Evolutionary conservation across 2,888 invertebrate species (phyloP), one percentile per base, ranked within the genome.

Genomic region (Sturmia bella): DNA sequence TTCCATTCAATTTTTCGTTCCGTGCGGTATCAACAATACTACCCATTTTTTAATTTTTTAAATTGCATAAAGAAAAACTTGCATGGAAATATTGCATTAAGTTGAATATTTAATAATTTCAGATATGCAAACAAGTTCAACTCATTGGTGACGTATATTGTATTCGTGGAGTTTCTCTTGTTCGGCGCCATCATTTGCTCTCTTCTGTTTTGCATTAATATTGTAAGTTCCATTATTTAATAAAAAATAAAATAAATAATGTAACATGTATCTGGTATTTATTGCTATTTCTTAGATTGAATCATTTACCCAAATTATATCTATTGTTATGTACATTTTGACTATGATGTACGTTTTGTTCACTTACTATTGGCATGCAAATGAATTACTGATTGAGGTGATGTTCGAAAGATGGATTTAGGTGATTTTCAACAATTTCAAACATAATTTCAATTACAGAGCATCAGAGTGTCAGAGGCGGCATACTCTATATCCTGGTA

Each of bases 311-410:
- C 85, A 86, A 77, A 85, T 83, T 52, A 78, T 88, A 52, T 84
- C 86, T 0, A 84, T 89, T 13, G 73, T 87, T 11, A 87, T 90
- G 88, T 89, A 87, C 48, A 87, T 88, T n/a, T 52, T 86, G 17
- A 89, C 90, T 41, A 87, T 88, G 87, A 80, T 90, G 37, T 90
- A 88, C 80, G 86, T 90, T 0, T 84, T 90, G 0, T 90, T 86
- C 78, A 88, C 87, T n/a, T 89, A 88, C 41, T 90, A 90, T 79
- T 90, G 89, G 87, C 85, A 87, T 37, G 89, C 90, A 69, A 89
- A 90, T 85, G 89, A 90, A 69, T 80, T 90, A 74, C 78, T 87
- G 6, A 84, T 87, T 64, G 88, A 88, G 88, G 90, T 89, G 76
- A 15, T 15, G n/a, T 45, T 39, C n/a, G 54, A 57, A 57, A n/a